These are phyloP conservation scores for Rapana venosa DNA, from an alignment of 2,888 invertebrate genomes.

Conservation along the genomic window DNA sequence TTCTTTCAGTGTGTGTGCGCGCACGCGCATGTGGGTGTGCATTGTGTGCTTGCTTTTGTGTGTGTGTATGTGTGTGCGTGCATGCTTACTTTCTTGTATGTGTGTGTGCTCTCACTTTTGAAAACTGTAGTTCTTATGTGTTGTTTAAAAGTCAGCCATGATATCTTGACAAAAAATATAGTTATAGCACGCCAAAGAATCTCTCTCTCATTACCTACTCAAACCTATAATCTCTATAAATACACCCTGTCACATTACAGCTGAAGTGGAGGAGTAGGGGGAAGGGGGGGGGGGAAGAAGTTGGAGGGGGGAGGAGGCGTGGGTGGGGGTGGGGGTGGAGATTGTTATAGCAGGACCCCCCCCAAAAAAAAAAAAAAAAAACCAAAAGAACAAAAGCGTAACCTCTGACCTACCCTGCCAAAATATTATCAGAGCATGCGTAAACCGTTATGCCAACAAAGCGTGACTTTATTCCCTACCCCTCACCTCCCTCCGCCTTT, in stretches of 20 bases:
- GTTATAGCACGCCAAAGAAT: neutral
- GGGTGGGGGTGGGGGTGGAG: too few relatives aligned
- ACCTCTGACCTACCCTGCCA: neutral
- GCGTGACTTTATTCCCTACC: neutral
- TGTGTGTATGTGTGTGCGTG: neutral
- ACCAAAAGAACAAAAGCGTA: neutral
- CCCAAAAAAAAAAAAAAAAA: neutral
- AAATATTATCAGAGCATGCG: neutral
- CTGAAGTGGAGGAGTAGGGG: too few relatives aligned
- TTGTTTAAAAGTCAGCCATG: too few relatives aligned
- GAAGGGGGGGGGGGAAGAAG: too few relatives aligned
- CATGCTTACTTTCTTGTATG: neutral
- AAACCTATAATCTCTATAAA: too few relatives aligned
- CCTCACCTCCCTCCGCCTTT: neutral
- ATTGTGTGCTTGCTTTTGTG: neutral
- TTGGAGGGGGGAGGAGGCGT: too few relatives aligned
- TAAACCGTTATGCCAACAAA: slow-evolving; percentile 2
- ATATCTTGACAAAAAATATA: too few relatives aligned
- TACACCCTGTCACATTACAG: too few relatives aligned
- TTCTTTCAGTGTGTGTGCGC: neutral
- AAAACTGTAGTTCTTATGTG: too few relatives aligned
- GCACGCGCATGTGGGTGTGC: neutral
- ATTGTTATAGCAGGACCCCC: neutral
- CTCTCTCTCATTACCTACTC: neutral
- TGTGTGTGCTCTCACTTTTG: neutral